Conservation (phyloP, 2,113 vertebrate genomes). For the Dendropsophus ebraccatus region DNA sequence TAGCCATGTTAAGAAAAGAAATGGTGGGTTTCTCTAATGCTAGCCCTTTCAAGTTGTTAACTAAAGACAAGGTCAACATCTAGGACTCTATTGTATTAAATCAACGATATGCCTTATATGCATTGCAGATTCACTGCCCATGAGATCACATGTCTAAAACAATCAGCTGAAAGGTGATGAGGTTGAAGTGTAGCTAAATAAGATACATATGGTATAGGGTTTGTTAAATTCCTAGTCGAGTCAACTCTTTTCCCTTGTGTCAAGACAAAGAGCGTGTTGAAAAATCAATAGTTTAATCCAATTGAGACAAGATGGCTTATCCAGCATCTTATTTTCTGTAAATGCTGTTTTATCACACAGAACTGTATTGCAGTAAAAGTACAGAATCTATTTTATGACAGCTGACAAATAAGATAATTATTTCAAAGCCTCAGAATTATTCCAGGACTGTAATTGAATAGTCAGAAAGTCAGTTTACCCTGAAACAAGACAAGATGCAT, state of each 20-base stretch:
- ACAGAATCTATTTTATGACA: conserved; percentile 54
- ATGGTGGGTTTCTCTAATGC: conserved; percentile 76
- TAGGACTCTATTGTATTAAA: conserved; percentile 84
- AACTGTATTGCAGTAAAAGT: conserved; percentile 51
- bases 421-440: conserved; percentile 44
- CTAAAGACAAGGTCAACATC: conserved; percentile 80
- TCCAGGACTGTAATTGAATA: conserved; percentile 47
- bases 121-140: conserved; percentile 84
- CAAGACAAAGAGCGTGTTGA: conserved; percentile 68
- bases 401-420: conserved; percentile 55
- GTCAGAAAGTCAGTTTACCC: conserved; percentile 33
- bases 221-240: conserved; percentile 77
- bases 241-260: conserved; percentile 73
- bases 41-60: conserved; percentile 76
- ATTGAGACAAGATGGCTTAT: conserved; percentile 66
- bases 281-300: conserved; percentile 78
- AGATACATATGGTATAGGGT: conserved; percentile 80
- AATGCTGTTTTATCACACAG: conserved; percentile 47
- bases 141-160: conserved; percentile 83
- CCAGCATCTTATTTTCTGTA: conserved; percentile 43
- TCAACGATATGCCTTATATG: conserved; percentile 80
- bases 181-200: conserved; percentile 79
- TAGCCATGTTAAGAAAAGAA: conserved; percentile 79
- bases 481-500: not conserved
- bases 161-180: conserved; percentile 83